A percentile compares a stretch with the other conserved stretches of the same genome.
These are phyloP conservation scores for Bellardia pandia DNA, from an alignment of 2,888 invertebrate species.

Conservation along the genomic window DNA sequence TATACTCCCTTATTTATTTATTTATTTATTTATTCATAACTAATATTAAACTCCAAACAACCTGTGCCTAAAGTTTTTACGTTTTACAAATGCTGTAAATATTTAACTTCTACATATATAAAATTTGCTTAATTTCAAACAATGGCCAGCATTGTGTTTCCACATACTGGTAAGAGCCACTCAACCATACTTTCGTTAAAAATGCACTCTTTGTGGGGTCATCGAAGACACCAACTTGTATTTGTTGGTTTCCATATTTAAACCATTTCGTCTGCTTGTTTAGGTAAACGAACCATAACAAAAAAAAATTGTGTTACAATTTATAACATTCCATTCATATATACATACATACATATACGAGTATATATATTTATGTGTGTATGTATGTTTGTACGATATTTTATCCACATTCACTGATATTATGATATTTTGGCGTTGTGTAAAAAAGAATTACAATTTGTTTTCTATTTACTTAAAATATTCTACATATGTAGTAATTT, in stretches of 20 bases:
- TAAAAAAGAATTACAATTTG: too few species aligned
- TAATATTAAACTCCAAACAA: too few species aligned
- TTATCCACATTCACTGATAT: too few species aligned
- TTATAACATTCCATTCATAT: not conserved
- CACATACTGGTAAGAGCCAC: not conserved
- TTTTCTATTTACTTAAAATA: too few species aligned
- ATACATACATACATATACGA: not conserved
- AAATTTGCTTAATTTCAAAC: not conserved
- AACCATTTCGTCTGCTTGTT: not conserved
- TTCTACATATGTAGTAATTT: too few species aligned
- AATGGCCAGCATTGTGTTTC: not conserved
- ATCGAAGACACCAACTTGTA: constrained; percentile 23
- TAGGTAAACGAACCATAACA: not conserved
- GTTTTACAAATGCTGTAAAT: too few species aligned
- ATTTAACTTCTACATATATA: not conserved
- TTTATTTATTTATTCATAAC: not conserved
- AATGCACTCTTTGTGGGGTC: constrained; percentile 24
- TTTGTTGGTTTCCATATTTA: not conserved
- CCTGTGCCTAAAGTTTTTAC: too few species aligned
- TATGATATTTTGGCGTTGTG: too few species aligned
- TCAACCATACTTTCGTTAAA: constrained; percentile 34
- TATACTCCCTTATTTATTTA: not conserved
- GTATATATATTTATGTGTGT: not conserved
- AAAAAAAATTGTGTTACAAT: too few species aligned
- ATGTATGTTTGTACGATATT: not conserved